These are phyloP conservation scores for Paraescarpia echinospica DNA, from an alignment of 1,140 invertebrate genomes.

Conservation along the genomic window DNA sequence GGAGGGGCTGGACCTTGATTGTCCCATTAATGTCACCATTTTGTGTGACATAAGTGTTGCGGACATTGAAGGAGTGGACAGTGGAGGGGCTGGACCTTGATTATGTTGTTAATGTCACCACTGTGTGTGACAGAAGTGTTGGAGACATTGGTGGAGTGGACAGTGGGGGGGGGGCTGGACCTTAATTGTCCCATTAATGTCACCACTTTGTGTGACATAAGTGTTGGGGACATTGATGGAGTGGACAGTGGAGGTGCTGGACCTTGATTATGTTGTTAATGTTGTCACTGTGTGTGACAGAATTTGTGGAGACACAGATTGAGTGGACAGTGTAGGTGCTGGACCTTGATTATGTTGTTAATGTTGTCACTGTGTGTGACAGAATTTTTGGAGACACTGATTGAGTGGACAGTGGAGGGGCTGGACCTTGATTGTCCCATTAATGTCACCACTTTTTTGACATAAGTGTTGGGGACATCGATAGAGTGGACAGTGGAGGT, in stretches of 20 bases:
- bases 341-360: conserved; percentile 75
- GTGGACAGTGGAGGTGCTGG: conserved; percentile 75
- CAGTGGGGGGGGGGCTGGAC: not conserved
- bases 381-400: not conserved
- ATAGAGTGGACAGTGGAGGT: not conserved
- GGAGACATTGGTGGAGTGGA: not conserved
- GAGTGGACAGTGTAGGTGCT: conserved; percentile 75
- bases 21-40: conserved; percentile 64
- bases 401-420: not conserved
- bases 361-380: not conserved
- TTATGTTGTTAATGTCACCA: not conserved
- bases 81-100: not conserved
- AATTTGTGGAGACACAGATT: conserved; percentile 62
- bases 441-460: not conserved
- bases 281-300: conserved; percentile 35
- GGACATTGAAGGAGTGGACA: not conserved
- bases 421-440: not conserved
- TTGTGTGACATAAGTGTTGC: not conserved
- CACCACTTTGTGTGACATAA: conserved; percentile 13
- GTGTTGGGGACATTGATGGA: conserved; percentile 62
- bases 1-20: conserved; percentile 79
- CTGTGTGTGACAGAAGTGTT: not conserved
- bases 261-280: conserved; percentile 75
- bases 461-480: not conserved
- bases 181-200: not conserved